phyloP scores from a whole-genome alignment of 1,140 invertebrate species.

The Scaptomyza graminum region DNA sequence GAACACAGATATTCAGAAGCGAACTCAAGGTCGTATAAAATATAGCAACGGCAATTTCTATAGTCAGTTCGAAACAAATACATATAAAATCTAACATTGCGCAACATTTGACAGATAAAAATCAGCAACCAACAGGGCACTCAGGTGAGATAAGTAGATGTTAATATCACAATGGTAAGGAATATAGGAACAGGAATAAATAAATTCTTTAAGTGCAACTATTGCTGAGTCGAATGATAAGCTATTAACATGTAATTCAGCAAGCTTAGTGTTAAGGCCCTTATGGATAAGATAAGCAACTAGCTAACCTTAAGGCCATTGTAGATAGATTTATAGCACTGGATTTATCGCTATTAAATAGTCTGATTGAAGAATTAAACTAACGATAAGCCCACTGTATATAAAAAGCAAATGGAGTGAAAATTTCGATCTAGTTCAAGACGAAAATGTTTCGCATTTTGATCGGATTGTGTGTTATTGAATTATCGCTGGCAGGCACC shows the following conservation, averaged over 20 bases:
- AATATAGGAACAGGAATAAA: too few species aligned
- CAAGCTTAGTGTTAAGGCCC: background rate
- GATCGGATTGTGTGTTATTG: conserved; percentile 43
- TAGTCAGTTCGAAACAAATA: too few species aligned
- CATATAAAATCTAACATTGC: too few species aligned
- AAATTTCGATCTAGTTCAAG: conserved; percentile 37
- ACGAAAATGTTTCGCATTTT: conserved; percentile 62
- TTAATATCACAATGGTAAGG: too few species aligned
- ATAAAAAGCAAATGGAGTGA: conserved; percentile 13
- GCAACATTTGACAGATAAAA: too few species aligned
- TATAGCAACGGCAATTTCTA: too few species aligned
- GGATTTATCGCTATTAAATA: conserved; percentile 17
- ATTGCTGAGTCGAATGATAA: background rate
- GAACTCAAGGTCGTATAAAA: too few species aligned
- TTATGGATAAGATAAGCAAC: conserved; percentile 33
- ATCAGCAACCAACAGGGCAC: background rate
- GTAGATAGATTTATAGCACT: conserved; percentile 18
- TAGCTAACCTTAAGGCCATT: conserved; percentile 18
- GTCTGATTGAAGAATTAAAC: conserved; percentile 1
- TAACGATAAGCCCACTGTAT: background rate
- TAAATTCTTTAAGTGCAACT: too few species aligned
- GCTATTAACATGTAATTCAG: background rate
- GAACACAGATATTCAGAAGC: too few species aligned
- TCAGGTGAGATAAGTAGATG: too few species aligned
- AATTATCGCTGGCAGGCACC: conserved; percentile 42